Base-by-base conservation (phyloP, 2,797 vertebrate species). In the Botia almorhae region DNA sequence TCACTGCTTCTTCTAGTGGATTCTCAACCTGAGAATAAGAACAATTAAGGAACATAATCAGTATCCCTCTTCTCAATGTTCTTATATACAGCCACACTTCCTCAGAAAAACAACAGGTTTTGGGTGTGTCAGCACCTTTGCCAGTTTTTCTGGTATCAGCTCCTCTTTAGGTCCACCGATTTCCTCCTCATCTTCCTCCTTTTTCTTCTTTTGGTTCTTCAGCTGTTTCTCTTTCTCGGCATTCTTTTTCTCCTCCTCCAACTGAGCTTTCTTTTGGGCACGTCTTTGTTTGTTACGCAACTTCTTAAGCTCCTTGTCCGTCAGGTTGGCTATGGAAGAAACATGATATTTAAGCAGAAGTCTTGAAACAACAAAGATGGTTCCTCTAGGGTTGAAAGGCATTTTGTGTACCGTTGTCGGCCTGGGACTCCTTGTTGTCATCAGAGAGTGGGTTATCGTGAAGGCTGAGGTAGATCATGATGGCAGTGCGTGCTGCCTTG, bases 141-240 rank as follows among this genome's bases (percentile, higher is more conserved):
- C 97, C 91, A 99, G 87, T 87, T 99, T 99, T 78, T 99, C 98
- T 17, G 98, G 98, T 80, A 99, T 94, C 61, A 99, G 96, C 83
- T 99, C 98, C 90, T 99, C 98, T 84, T 98, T 99, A 1, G 97
- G 97, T 26, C 98, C 97, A 69, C 97, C 97, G 0, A 98, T 97
- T 90, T 99, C 98, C 90, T 99, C 98, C 64, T 99, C 98, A 0
- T 99, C 97, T 1, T 99, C 98, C 81, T 99, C 98, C 64, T 99
- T 99, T 88, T 98, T 99, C 91, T 98, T 99, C 88, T 98, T 98
- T 93, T 98, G 97, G 91, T 99, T 99, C 92, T 98, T 97, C 4
- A 98, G 96, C 86, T 98, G 98, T 88, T 98, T 99, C 86, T 99
- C 97, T 83, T 99, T 99, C 88, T 99, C 98, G 0, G 97, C 97